Evolutionary conservation across 2,113 vertebrate genomes (phyloP), one percentile per base, ranked within the genome.

Genomic region (Vombatus ursinus): DNA sequence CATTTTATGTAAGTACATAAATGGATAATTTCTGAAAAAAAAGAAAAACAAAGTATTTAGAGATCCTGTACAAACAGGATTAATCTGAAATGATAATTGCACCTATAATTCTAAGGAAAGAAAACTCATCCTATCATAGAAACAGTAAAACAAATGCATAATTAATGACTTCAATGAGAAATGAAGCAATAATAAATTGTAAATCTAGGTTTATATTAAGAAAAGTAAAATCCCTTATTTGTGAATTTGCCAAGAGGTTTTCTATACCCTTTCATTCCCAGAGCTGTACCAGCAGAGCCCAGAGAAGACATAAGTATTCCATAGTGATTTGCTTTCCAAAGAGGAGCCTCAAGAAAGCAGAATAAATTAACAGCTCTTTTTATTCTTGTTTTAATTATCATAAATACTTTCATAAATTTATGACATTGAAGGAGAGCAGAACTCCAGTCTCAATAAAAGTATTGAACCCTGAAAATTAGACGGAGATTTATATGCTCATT

Each of bases 391-490:
- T 96, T 97, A 96, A 96, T 94, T 95, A 96, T 51, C 90, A 93
- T 96, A 97, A 97, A 96, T 92, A 44, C 14, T 98, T 97, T 96
- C 92, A 93, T 93, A 97, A 84, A 95, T 97, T 97, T 96, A 90
- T 98, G 61, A 96, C 97, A 91, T 0, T 96, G 90, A 97, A 93
- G 54, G 48, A 95, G 94, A 98, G 97, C 0, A 90, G 96, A 97
- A 50, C 8, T 68, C 0, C 92, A 96, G 96, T 97, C 51, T 98
- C 96, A 97, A 89, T 97, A 95, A 93, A 98, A 97, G 52, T 97
- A 96, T 47, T 94, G 92, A 98, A 93, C 89, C 94, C 90, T 98
- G 93, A 98, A 97, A 97, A 98, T 96, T 96, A 97, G 89, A 90
- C 50, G 98, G 92, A 94, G 93, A 97, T 97, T 97, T 97, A 97